Evolutionary conservation across 2,888 invertebrate genomes (phyloP), one percentile per base, ranked within the genome.

Genomic region (Gastrophysa polygoni): DNA sequence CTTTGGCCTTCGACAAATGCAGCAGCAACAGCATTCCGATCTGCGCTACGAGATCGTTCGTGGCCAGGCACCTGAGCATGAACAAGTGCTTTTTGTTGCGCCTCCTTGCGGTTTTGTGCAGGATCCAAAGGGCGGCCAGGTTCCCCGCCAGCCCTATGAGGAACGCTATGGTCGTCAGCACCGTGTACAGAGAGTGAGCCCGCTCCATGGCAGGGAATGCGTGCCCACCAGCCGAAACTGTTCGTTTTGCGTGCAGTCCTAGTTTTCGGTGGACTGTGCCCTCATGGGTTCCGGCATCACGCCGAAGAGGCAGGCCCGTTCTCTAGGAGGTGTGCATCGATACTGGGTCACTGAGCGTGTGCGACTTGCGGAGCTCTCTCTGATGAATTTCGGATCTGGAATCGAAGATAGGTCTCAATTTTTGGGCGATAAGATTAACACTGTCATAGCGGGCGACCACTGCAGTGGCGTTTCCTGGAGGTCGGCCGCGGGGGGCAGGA

Each of bases 1-100:
- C 73, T n/a, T 82, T 68, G 68, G 81, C 81, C 63, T 82, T 77
- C 58, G 82, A 82, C 44, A 91, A 82, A 74, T 90, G 77, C 83
- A 91, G 86, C 60, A 89, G 86, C 62, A 86, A 82, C 80, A 91
- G 78, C 91, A 93, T 93, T 52, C 94, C 94, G 73, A 92, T 78
- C 70, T 89, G 81, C 60, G 93, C 93, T 44, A 92, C 87, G 59
- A 94, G 83, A 80, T 95, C 93, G 76, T 93, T 93, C 52, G 86
- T 86, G 28, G 91, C 90, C 68, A 95, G 81, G 71, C 92, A 91
- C 21, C 91, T 89, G 61, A 91, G 82, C 86, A 94, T 88, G 73
- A 94, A 82, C 71, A 92, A 85, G 81, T 94, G 93, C 78, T 93
- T 92, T 68, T 89, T 86, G 78, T 93, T 93, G 73, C 92, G 85